phyloP scores from a whole-genome alignment of 2,888 invertebrate species.

The Limnephilus auricula region DNA sequence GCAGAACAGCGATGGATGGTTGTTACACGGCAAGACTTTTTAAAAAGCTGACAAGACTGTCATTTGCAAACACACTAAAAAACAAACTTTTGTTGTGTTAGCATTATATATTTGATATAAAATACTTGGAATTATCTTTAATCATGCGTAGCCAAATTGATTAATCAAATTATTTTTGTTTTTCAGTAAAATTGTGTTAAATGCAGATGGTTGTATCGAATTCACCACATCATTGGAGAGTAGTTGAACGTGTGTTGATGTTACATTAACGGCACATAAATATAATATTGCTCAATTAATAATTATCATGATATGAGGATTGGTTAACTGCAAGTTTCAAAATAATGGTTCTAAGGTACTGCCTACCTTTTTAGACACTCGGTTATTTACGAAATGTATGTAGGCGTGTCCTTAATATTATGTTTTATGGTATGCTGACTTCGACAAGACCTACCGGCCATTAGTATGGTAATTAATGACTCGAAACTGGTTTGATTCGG shows the following conservation, averaged over 20 bases:
- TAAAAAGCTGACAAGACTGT: no score
- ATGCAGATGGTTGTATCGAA: neutral
- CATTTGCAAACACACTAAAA: no score
- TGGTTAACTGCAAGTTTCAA: neutral
- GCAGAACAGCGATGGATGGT: no score
- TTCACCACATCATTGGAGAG: neutral
- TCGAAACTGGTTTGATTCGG: constrained; percentile 9
- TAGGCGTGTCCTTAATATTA: neutral
- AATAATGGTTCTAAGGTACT: neutral
- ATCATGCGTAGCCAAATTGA: no score
- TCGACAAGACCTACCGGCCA: constrained; percentile 10
- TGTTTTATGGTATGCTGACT: neutral
- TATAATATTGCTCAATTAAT: neutral
- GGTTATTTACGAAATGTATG: neutral
- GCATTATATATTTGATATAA: no score
- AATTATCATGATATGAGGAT: neutral
- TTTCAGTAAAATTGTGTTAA: neutral
- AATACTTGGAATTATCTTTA: no score
- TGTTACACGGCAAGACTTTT: no score
- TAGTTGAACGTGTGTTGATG: neutral
- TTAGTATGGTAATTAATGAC: constrained; percentile 11
- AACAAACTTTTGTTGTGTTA: no score
- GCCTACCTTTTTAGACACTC: neutral
- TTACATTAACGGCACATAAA: neutral
- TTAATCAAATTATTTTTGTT: no score